These are phyloP conservation scores for Carcina quercana DNA, from an alignment of 2,888 invertebrate species.

Conservation along the genomic window DNA sequence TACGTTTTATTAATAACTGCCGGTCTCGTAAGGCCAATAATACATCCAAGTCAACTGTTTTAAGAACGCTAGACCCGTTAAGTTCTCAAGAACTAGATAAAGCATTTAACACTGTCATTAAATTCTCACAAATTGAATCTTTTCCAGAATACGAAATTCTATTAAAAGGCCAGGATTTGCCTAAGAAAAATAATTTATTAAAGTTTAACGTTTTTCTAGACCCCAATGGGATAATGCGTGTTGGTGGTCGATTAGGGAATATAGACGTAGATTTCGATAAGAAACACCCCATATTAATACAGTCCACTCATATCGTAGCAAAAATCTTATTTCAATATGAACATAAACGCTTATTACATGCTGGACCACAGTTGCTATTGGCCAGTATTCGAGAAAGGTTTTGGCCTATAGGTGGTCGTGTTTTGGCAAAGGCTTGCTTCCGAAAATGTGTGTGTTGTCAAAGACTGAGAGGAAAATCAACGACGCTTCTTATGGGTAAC, in stretches of 20 bases:
- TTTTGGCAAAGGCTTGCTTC: slow-evolving; percentile 10
- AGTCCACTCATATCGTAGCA: slow-evolving; percentile 21
- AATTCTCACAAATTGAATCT: slow-evolving; percentile 14
- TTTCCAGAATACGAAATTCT: slow-evolving; percentile 18
- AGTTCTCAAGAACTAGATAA: slow-evolving; percentile 5
- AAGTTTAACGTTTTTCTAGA: slow-evolving; percentile 20
- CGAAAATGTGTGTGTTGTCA: slow-evolving; percentile 6
- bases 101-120: slow-evolving; percentile 13
- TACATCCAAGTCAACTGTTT: neutral
- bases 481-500: slow-evolving; percentile 17
- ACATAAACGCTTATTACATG: slow-evolving; percentile 19
- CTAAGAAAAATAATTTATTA: slow-evolving; percentile 10
- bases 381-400: slow-evolving; percentile 14
- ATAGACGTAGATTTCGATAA: slow-evolving; percentile 16
- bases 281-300: slow-evolving; percentile 23
- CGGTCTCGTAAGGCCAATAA: neutral
- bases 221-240: slow-evolving; percentile 16
- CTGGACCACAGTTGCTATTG: slow-evolving; percentile 19
- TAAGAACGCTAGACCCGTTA: neutral
- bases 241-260: slow-evolving; percentile 21
- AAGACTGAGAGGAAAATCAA: slow-evolving; percentile 7
- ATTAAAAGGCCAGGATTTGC: slow-evolving; percentile 6
- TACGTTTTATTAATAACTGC: slow-evolving; percentile 15
- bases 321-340: slow-evolving; percentile 17
- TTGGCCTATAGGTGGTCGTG: slow-evolving; percentile 21